Evolutionary conservation across 2,888 invertebrate genomes (phyloP), one percentile per base, ranked within the genome.

Genomic region (Caenorhabditis virilis): DNA sequence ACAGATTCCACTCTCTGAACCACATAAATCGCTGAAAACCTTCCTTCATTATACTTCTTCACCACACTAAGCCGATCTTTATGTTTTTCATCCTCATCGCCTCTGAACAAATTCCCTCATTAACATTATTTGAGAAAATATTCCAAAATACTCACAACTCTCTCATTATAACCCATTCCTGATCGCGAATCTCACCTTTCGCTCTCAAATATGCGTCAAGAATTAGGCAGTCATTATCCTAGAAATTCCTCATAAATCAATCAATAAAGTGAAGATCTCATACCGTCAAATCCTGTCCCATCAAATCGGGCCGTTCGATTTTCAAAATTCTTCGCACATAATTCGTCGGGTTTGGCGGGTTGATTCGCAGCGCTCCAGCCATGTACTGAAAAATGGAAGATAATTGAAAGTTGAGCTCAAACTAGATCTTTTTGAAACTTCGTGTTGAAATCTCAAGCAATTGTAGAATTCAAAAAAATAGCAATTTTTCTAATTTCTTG

Each of bases 1-100:
- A 30, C 30, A 13, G 30, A 9, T 2, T 15, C 26, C n/a, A 45
- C 18, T 16, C 43, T 3, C 16, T 27, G 26, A 26, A 45, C 43
- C n/a, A 23, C 43, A 45, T 45, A 45, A 45, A 45, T 45, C 2
- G 43, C 43, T 11, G 27, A 26, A 27, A 27, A 45, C 6, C 43
- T 9, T 16, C 43, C 43, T 16, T 45, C 43, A 27, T n/a, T 27
- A 45, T 27, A 45, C 18, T 45, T 45, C 3, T 27, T 15, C 9
- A 45, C n/a, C 26, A 45, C 22, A 15, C n/a, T 45, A 1, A 45
- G 9, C 13, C 16, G 15, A 16, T 45, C 27, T 16, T 45, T 20
- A 15, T 4, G 26, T 27, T 45, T 45, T 11, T 11, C 23, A 2
- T 45, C 27, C 9, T 45, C 25, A 27, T 45, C 43, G 2, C 25